Evolutionary conservation across 1,140 invertebrate genomes (phyloP).

Genomic region (Drosophila nasuta): DNA sequence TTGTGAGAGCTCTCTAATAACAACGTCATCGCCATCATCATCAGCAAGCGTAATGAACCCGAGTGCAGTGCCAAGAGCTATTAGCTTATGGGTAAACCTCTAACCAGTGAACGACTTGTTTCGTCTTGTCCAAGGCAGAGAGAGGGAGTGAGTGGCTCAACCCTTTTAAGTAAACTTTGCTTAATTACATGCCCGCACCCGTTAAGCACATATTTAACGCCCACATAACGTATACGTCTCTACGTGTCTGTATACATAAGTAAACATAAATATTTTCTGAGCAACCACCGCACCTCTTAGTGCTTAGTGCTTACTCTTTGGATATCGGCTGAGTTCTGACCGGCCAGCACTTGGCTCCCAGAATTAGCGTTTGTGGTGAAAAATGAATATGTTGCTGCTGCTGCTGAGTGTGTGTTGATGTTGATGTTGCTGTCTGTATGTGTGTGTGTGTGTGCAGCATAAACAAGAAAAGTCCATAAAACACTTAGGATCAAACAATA

Average conservation of each 20-base stretch:
- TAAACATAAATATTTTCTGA: conserved; percentile 45
- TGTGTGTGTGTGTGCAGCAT: conserved; percentile 32
- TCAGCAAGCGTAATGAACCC: conserved; percentile 20
- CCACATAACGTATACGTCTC: conserved; percentile 16
- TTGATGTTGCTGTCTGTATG: neutral
- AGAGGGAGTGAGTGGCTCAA: conserved; percentile 28
- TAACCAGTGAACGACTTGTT: neutral
- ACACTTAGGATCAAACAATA: conserved; percentile 78
- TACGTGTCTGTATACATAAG: conserved; percentile 20
- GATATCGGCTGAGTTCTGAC: conserved; percentile 16
- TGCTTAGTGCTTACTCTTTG: conserved; percentile 6
- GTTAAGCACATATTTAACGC: conserved; percentile 56
- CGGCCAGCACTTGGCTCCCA: conserved; percentile 38
- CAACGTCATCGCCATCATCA: conserved; percentile 9
- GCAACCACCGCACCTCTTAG: neutral
- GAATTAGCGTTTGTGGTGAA: conserved; percentile 58
- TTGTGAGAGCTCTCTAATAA: neutral
- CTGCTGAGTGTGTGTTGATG: neutral
- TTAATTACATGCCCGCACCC: conserved; percentile 75
- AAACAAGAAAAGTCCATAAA: conserved; percentile 83
- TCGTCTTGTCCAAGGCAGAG: neutral
- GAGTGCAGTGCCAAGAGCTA: conserved; percentile 28
- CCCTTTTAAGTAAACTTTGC: conserved; percentile 73
- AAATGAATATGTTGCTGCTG: conserved; percentile 61
- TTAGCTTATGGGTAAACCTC: conserved; percentile 22